Conservation (phyloP, 1,140 invertebrate genomes). For the Drosophila virilis region DNA sequence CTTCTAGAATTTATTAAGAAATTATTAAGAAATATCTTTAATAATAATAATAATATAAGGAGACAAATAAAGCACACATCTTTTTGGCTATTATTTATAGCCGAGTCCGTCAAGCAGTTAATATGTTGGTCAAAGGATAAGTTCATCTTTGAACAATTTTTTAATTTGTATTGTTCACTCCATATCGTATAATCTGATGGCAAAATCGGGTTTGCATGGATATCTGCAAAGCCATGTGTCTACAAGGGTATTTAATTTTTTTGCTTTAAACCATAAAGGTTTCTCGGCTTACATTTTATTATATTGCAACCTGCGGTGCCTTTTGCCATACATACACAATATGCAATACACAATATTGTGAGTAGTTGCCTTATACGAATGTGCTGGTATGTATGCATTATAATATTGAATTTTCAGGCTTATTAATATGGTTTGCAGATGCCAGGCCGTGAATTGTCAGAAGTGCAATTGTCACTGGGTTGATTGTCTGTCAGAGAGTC, state of each 20-base stretch:
- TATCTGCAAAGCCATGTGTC: too few species aligned
- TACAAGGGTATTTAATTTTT: neutral
- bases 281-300: neutral
- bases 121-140: too few species aligned
- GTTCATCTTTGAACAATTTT: too few species aligned
- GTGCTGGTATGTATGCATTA: slow-evolving; percentile 11
- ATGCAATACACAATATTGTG: slow-evolving; percentile 2
- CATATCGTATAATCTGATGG: too few species aligned
- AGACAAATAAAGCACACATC: too few species aligned
- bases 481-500: slow-evolving; percentile 43
- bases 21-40: too few species aligned
- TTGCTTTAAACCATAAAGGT: neutral
- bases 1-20: too few species aligned
- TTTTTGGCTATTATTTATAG: too few species aligned
- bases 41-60: too few species aligned
- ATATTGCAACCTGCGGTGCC: neutral
- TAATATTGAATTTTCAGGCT: slow-evolving; percentile 58
- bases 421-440: slow-evolving; percentile 59
- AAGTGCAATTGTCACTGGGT: slow-evolving; percentile 70
- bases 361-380: slow-evolving; percentile 17
- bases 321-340: neutral
- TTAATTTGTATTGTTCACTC: too few species aligned
- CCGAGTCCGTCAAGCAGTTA: too few species aligned
- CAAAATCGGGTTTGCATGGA: too few species aligned
- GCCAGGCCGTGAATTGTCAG: slow-evolving; percentile 54